Base-by-base conservation (phyloP, 2,888 invertebrate species). In the Hirtodrosophila alboralis region DNA sequence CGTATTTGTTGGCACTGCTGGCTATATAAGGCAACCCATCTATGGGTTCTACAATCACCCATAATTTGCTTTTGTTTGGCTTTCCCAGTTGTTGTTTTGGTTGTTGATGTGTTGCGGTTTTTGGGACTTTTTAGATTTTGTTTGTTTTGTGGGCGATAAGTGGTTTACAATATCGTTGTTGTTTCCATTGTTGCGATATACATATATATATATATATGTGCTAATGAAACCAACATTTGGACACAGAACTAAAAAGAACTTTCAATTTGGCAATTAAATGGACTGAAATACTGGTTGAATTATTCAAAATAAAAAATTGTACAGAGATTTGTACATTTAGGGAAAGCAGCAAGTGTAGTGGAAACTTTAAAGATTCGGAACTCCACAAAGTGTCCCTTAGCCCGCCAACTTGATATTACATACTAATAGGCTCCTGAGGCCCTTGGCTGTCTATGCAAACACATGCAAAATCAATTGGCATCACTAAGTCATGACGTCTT, bases 81-180 rank as follows among this genome's bases (percentile, higher is more conserved):
- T 56, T 68, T 64, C 44, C 44, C 13, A 48, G 14, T 21, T 34
- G 51, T 45, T 38, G 5, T 48, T 52, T 12, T 49, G 53, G 57
- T 40, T 48, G 54, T 49, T 68, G 47, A 33, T 72, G 44, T 40
- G 27, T 21, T 70, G 70, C 21, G 71, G 74, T 74, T 74, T 63
- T 52, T 28, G 43, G 44, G 54, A 69, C 69, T 70, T 78, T 84
- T 74, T 81, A 47, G 78, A 74, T 77, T 79, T 71, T 81, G 78
- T 84, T 79, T 78, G 78, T 61, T 77, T 56, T 84, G 85, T 60
- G 78, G 85, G 57, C 75, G 78, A 81, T 84, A 79, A 79, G 83
- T 77, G 85, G 78, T 74, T 76, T 72, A 57, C 61, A 67, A 64
- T 72, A 47, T 56, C 43, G 47, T 40, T 21, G 56, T 38, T 56